Base-by-base conservation (phyloP, 2,797 vertebrate species). In the Gephyroberyx darwinii region DNA sequence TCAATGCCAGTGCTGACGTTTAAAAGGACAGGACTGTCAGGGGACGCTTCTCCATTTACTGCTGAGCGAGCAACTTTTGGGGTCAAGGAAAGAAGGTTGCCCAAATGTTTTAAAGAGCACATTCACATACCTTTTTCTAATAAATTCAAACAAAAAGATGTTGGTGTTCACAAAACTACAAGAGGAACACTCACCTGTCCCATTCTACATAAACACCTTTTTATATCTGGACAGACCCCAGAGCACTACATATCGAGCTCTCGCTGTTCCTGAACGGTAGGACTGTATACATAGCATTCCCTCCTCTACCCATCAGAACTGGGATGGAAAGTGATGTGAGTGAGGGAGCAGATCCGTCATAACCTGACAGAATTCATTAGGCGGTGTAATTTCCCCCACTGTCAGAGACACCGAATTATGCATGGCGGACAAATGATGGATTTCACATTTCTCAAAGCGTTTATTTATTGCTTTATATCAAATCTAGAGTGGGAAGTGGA, bases 301-400 rank as follows among this genome's bases (percentile, higher is more conserved):
- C 37, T 57, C 22, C 55, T 65, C 56, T 52, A 48, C 47, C 69
- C 50, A 50, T 66, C 22, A 68, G 22, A 77, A 47, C n/a, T 17
- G 20, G 33, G 48, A 74, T 39, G 33, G 62, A 77, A 78, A 74
- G 66, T 56, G 14, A 60, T 10, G 2, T 10, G n/a, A 60, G 65
- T 52, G 77, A 82, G 57, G 45, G 56, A 82, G 82, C 59, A 69
- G 48, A 86, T 86, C 69, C 31, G 41, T 87, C 75, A 83, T 54
- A 74, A 75, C 55, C 62, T 85, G 78, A 87, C 84, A 86, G 80
- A 84, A 88, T 72, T 84, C 75, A 90, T 85, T 87, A 81, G 47
- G 69, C 30, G 2, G 68, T 66, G 72, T 86, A 63, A 86, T 83
- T 81, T 85, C 65, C 71, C 77, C 59, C 69, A 63, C 82, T 65